Conservation (phyloP, 2,797 vertebrate species). For the Smutsia temminckii region DNA sequence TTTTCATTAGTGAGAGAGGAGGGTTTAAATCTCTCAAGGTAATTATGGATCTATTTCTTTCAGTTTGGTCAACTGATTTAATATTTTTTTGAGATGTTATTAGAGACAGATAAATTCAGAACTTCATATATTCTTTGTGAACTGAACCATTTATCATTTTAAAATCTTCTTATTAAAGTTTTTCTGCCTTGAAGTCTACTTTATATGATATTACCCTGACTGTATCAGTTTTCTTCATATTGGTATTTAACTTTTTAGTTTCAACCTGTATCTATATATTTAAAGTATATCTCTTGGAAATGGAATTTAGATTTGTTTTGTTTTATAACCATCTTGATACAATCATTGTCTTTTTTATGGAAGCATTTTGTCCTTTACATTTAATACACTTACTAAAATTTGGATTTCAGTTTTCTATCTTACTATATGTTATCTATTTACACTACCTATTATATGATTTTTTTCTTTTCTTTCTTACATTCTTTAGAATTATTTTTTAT, state of each 20-base stretch:
- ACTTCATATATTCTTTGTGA: neutral
- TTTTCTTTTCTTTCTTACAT: neutral
- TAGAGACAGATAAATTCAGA: neutral
- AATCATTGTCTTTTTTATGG: neutral
- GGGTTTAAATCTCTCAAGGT: neutral
- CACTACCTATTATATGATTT: neutral
- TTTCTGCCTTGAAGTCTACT: neutral
- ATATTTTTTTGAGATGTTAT: neutral
- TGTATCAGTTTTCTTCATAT: neutral
- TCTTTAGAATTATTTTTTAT: neutral
- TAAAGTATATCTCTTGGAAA: neutral
- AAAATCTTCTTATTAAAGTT: neutral
- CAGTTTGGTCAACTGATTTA: neutral
- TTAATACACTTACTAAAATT: neutral
- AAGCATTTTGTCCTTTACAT: neutral
- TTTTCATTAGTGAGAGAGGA: neutral
- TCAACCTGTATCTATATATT: neutral
- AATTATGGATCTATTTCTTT: neutral
- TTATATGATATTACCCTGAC: neutral
- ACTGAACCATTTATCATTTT: neutral
- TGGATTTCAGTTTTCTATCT: neutral
- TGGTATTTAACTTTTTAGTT: neutral
- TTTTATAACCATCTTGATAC: neutral
- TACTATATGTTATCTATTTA: neutral
- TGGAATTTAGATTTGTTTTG: neutral